phyloP scores from a whole-genome alignment of 1,140 invertebrate species.

The Drosophila asahinai region DNA sequence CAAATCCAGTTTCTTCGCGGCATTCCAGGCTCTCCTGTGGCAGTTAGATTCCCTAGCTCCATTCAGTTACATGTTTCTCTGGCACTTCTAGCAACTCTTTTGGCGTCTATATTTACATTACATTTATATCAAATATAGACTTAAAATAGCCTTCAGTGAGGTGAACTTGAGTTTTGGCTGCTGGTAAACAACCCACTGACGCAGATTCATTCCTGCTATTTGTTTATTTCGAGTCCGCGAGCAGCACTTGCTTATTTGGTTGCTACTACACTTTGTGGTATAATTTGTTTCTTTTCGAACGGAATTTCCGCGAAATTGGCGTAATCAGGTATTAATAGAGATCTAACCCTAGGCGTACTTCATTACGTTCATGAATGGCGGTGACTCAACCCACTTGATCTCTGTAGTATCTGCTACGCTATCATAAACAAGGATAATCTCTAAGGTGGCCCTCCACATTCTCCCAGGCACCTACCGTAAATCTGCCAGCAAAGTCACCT shows the following conservation, averaged over 20 bases:
- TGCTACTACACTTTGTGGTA: slow-evolving; percentile 5
- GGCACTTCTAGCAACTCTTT: neutral
- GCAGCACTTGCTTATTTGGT: neutral
- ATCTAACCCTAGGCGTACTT: slow-evolving; percentile 3
- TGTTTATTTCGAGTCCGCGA: slow-evolving; percentile 26
- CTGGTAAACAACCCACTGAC: slow-evolving; percentile 24
- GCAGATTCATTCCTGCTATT: slow-evolving; percentile 11
- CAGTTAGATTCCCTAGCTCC: neutral
- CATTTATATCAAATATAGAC: neutral
- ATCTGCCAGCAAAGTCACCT: slow-evolving; percentile 21
- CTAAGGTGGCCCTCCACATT: slow-evolving; percentile 16
- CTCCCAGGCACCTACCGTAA: neutral
- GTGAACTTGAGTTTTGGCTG: slow-evolving; percentile 3
- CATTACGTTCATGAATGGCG: neutral
- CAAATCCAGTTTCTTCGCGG: slow-evolving; percentile 61
- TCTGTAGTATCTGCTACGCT: slow-evolving; percentile 17
- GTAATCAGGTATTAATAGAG: slow-evolving; percentile 15
- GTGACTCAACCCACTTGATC: slow-evolving; percentile 26
- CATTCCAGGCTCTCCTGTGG: slow-evolving; percentile 45
- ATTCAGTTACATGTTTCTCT: neutral
- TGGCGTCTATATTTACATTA: neutral
- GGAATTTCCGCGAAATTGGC: slow-evolving; percentile 1
- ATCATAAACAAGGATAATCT: slow-evolving; percentile 31
- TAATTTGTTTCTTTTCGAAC: slow-evolving; percentile 1
- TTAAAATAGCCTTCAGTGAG: neutral